Conservation (phyloP, 2,888 invertebrate genomes). For the Flabesymbios commensalis region DNA sequence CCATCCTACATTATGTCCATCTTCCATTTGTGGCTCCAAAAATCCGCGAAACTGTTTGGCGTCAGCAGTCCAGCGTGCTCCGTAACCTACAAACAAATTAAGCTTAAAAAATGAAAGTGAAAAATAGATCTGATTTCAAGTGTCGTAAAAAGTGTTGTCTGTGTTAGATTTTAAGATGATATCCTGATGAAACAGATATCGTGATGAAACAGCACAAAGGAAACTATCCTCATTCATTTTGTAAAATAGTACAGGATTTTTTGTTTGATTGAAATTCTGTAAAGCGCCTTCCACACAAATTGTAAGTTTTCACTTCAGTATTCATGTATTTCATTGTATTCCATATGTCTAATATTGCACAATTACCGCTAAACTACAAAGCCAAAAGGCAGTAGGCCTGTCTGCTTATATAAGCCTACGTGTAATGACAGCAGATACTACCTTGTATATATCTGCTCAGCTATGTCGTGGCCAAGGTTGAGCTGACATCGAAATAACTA, state of each 20-base stretch:
- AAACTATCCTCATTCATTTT: background rate
- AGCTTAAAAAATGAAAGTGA: background rate
- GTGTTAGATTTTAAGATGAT: background rate
- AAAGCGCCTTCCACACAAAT: no score
- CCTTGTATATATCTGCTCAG: no score
- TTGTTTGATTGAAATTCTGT: background rate
- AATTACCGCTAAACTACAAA: no score
- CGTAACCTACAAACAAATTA: slow-evolving; percentile 48
- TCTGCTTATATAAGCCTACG: no score
- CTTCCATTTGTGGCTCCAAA: slow-evolving; percentile 59
- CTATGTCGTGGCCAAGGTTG: no score
- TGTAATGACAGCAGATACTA: no score
- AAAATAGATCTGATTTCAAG: background rate
- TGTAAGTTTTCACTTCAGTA: no score
- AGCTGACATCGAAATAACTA: no score
- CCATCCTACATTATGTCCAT: slow-evolving; percentile 58
- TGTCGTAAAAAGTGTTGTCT: background rate
- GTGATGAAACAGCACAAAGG: background rate
- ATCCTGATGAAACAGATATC: no score
- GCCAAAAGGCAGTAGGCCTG: no score
- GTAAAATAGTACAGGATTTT: background rate
- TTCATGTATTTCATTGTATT: no score
- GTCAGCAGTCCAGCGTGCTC: slow-evolving; percentile 56
- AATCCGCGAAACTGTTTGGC: slow-evolving; percentile 56
- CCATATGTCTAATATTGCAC: no score